Evolutionary conservation across 35 echinoderm and acorn worm genomes (phyloP).

Genomic region (Heliocidaris erythrogramma): DNA sequence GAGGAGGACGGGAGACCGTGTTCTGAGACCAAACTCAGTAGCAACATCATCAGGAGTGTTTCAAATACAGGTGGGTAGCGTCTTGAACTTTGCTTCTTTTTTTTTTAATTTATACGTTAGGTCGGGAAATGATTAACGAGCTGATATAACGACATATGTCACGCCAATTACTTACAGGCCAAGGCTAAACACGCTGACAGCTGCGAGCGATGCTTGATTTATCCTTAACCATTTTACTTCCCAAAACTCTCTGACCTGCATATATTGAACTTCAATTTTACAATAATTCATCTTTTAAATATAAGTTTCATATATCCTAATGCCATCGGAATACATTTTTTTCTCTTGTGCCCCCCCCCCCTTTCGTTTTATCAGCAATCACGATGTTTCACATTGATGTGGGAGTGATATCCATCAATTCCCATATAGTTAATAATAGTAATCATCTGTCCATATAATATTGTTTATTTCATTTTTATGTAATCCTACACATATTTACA

Average conservation of each 20-base stretch:
- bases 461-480: too few species aligned
- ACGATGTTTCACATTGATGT: too few species aligned
- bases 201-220: neutral
- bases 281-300: neutral
- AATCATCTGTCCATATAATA: too few species aligned
- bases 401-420: too few species aligned
- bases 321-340: too few species aligned
- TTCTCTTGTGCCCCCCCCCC: too few species aligned
- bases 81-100: neutral
- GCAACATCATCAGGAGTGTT: slow-evolving; percentile 89
- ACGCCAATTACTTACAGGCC: slow-evolving; percentile 45
- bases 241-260: neutral
- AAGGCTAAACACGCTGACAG: slow-evolving; percentile 17
- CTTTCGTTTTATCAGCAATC: too few species aligned
- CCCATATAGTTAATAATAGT: too few species aligned
- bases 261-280: neutral
- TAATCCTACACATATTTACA: too few species aligned
- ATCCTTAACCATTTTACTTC: neutral
- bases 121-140: slow-evolving; percentile 3
- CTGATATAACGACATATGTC: slow-evolving; percentile 23
- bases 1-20: slow-evolving; percentile 57
- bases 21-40: slow-evolving; percentile 70
- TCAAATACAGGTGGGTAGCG: slow-evolving; percentile 74
- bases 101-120: neutral
- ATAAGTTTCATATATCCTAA: too few species aligned